phyloP scores from a whole-genome alignment of 2,888 invertebrate species.

The Cataglyphis rosenhaueri region DNA sequence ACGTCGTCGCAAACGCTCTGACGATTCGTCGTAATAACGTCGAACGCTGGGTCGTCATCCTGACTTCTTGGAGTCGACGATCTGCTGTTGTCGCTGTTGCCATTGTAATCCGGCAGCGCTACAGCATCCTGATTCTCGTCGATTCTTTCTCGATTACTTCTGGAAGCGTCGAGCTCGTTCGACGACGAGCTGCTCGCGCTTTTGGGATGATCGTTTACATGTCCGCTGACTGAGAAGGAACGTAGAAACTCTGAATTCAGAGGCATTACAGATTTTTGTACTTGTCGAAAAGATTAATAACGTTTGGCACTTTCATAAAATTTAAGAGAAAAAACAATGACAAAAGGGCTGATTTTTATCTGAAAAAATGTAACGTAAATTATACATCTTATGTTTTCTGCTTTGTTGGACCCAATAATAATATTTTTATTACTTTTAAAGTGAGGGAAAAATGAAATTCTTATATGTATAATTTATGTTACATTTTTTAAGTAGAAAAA shows the following conservation, averaged over 20 bases:
- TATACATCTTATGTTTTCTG: neutral
- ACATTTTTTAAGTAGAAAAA: neutral
- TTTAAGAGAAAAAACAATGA: neutral
- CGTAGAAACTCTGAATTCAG: conserved; percentile 39
- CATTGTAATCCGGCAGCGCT: conserved; percentile 53
- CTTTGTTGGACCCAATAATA: neutral
- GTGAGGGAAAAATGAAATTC: neutral
- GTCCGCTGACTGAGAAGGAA: conserved; percentile 45
- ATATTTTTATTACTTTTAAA: neutral
- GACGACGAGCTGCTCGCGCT: conserved; percentile 66
- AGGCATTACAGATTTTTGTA: neutral
- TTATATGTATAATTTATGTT: neutral
- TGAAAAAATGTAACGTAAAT: neutral
- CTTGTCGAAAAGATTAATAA: neutral
- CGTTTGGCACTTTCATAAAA: neutral
- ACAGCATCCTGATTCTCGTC: conserved; percentile 31
- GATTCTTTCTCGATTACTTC: conserved; percentile 18
- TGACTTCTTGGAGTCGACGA: conserved; percentile 66
- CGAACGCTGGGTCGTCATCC: conserved; percentile 75
- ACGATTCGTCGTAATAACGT: conserved; percentile 75
- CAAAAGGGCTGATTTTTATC: neutral
- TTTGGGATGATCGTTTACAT: conserved; percentile 25
- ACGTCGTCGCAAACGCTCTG: conserved; percentile 70
- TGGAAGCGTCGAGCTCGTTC: conserved; percentile 46
- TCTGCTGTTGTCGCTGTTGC: conserved; percentile 52